Percentiles rank a stretch among this genome's conserved stretches.
phyloP scores from a whole-genome alignment of 2,888 invertebrate species.

The Acleris holmiana region DNA sequence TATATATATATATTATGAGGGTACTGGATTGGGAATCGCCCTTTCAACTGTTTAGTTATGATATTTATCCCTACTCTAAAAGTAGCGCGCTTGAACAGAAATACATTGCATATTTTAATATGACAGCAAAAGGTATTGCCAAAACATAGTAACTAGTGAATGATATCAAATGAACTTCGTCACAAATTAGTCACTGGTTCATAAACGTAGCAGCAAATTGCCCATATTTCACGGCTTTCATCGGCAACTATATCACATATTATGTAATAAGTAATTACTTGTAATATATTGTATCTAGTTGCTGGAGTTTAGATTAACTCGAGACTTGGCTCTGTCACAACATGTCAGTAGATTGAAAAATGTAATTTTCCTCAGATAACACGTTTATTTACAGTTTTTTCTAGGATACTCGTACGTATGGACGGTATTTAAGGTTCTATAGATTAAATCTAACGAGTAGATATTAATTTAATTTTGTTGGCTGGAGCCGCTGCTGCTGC shows the following conservation, averaged over 20 bases:
- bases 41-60: too few relatives aligned
- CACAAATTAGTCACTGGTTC: background rate
- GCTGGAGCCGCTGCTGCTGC: too few relatives aligned
- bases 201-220: slow-evolving; percentile 11
- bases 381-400: slow-evolving; percentile 8
- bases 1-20: too few relatives aligned
- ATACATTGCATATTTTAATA: background rate
- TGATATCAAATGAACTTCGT: background rate
- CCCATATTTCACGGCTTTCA: slow-evolving; percentile 1
- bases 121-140: slow-evolving; percentile 8
- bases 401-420: too few relatives aligned
- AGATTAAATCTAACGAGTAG: too few relatives aligned
- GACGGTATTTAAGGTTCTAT: too few relatives aligned
- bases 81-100: too few relatives aligned
- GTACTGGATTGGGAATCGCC: too few relatives aligned
- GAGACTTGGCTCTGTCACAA: slow-evolving; percentile 20
- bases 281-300: slow-evolving; percentile 1
- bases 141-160: background rate
- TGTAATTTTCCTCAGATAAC: background rate
- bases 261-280: slow-evolving; percentile 9
- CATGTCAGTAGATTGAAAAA: slow-evolving; percentile 16
- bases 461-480: too few relatives aligned
- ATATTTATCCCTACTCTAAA: too few relatives aligned
- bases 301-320: slow-evolving; percentile 12
- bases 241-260: background rate